Evolutionary conservation across 1,140 invertebrate genomes (phyloP), one percentile per base, ranked within the genome.

Genomic region (Conopomorpha cramerella): DNA sequence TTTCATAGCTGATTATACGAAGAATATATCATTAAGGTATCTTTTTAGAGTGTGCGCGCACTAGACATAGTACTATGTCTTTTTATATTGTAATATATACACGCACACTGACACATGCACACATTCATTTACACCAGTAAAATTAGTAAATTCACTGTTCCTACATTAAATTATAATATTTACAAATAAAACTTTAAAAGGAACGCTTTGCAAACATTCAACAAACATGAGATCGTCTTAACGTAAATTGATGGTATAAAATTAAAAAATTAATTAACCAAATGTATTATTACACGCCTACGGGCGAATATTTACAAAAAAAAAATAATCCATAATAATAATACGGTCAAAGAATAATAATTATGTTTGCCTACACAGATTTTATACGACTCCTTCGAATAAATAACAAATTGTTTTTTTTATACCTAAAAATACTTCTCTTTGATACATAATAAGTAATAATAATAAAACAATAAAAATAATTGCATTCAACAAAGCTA

Each of bases 151-250:
- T 66, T 68, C 66, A 71, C 56, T 63, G 68, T 68, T 52, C 63
- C 65, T 74, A 74, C 57, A 58, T 58, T 66, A 63, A 62, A 71
- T 51, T 48, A 66, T 60, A 11, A 74, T 74, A 74, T 72, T 68
- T 74, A 74, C 70, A 74, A 70, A 74, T 74, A 74, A 74, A 74
- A 70, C 65, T 72, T 74, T 74, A 70, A 73, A 73, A 74, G 67
- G 70, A 74, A 74, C 70, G 70, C 70, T 74, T 74, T 70, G 70
- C 63, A 74, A 74, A 74, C 67, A 74, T 74, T 70, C 67, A 74
- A 70, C 67, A 74, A 72, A 74, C 63, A 71, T 76, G 67, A 76
- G 71, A 76, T 76, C 71, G 66, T 71, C 67, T 72, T 74, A 72
- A 71, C 59, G 59, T 74, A 74, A 66, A 63, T 52, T 51, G 65